Evolutionary conservation across 2,113 vertebrate species (phyloP).

Genomic region (Solenodon paradoxus): DNA sequence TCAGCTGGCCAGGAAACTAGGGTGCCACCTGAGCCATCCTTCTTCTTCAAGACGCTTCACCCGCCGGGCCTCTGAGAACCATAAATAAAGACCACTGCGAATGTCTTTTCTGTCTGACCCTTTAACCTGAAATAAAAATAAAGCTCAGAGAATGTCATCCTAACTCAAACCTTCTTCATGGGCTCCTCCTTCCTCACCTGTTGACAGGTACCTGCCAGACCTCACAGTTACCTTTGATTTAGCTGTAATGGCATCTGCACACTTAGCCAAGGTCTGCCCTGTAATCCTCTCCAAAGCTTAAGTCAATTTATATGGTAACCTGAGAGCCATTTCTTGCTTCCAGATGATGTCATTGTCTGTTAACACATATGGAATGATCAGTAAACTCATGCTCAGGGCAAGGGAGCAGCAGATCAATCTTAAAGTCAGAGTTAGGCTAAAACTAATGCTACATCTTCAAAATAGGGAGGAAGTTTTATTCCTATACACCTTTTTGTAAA

Average conservation of each 20-base stretch:
- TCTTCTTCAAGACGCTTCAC: constrained; percentile 79
- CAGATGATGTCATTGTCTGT: constrained; percentile 67
- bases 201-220: constrained; percentile 86
- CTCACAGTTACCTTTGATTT: constrained; percentile 86
- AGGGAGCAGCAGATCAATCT: not conserved
- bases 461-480: not conserved
- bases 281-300: constrained; percentile 79
- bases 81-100: constrained; percentile 84
- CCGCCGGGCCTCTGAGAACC: constrained; percentile 78
- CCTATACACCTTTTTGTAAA: not conserved
- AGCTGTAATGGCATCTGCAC: constrained; percentile 79
- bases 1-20: constrained; percentile 46
- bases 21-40: constrained; percentile 76
- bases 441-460: not conserved
- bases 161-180: constrained; percentile 70
- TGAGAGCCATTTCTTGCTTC: constrained; percentile 76
- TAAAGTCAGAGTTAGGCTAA: constrained; percentile 22
- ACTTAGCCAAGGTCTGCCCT: constrained; percentile 78
- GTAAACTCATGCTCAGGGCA: not conserved
- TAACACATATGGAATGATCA: constrained; percentile 68
- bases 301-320: constrained; percentile 81
- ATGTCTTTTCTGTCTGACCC: constrained; percentile 84
- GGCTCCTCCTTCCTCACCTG: constrained; percentile 80
- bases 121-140: constrained; percentile 87
- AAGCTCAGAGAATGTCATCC: constrained; percentile 82